Evolutionary conservation across 2,113 vertebrate genomes (phyloP).

Genomic region (Romanogobio albipinnatus): DNA sequence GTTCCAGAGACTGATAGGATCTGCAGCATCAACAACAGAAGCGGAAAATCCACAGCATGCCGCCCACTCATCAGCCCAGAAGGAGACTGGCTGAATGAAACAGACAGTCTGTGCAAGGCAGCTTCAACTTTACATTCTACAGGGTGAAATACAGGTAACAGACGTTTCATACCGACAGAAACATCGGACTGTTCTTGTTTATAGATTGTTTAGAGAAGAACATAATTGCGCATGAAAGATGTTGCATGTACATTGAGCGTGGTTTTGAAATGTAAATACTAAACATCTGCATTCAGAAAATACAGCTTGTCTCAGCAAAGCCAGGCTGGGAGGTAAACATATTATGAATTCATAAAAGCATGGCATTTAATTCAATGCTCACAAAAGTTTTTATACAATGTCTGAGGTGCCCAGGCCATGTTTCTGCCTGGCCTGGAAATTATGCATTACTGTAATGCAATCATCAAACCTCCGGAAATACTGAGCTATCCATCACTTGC

Average conservation of each 20-base stretch:
- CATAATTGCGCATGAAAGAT: slow-evolving; percentile 6
- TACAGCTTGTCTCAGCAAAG: slow-evolving; percentile 29
- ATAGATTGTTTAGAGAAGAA: background rate
- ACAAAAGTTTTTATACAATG: background rate
- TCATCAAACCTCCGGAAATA: background rate
- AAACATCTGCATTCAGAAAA: slow-evolving; percentile 19
- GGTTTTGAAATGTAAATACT: slow-evolving; percentile 32
- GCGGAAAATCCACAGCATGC: slow-evolving; percentile 24
- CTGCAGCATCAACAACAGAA: slow-evolving; percentile 26
- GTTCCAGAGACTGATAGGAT: slow-evolving; percentile 18
- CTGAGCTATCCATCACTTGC: slow-evolving; percentile 15
- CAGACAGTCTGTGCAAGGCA: slow-evolving; percentile 3
- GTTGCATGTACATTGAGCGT: background rate
- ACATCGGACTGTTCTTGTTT: background rate
- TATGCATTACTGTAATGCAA: slow-evolving; percentile 18
- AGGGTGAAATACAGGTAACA: background rate
- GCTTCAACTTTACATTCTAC: background rate
- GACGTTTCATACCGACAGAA: background rate
- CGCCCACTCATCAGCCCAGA: background rate
- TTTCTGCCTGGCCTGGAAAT: slow-evolving; percentile 17
- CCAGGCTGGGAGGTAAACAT: slow-evolving; percentile 6
- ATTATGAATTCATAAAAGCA: slow-evolving; percentile 13
- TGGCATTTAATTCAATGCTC: background rate
- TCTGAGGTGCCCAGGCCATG: slow-evolving; percentile 19
- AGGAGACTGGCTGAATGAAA: background rate